Conservation (phyloP, 2,888 invertebrate species). For the Orchestes rusci region DNA sequence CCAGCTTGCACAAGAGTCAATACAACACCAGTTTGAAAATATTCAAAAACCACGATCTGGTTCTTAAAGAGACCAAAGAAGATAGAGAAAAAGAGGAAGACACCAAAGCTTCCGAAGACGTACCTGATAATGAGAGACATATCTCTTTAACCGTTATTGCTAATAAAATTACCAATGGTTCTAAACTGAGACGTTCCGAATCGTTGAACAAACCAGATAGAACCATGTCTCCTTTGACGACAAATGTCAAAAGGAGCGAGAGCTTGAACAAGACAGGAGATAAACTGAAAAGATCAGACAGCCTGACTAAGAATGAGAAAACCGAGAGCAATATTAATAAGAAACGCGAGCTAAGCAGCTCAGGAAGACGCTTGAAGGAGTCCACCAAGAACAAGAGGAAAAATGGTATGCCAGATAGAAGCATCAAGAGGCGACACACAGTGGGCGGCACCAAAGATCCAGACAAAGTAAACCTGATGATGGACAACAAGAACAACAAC, state of each 20-base stretch:
- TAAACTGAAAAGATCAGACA: constrained; percentile 53
- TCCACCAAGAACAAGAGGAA: constrained; percentile 63
- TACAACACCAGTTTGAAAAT: constrained; percentile 13
- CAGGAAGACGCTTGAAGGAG: constrained; percentile 44
- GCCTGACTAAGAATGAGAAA: constrained; percentile 65
- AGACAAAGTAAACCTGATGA: constrained; percentile 53
- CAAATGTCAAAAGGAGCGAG: constrained; percentile 51
- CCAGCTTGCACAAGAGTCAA: constrained; percentile 46
- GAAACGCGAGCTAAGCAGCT: constrained; percentile 51
- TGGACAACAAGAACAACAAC: constrained; percentile 48
- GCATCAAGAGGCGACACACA: constrained; percentile 84
- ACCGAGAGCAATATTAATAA: constrained; percentile 74
- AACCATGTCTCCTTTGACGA: constrained; percentile 39
- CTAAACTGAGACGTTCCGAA: constrained; percentile 54
- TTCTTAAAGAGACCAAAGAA: constrained; percentile 40
- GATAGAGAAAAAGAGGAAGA: constrained; percentile 44
- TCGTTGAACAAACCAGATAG: constrained; percentile 54
- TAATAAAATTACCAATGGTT: constrained; percentile 30
- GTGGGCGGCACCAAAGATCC: constrained; percentile 91
- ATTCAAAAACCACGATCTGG: constrained; percentile 20
- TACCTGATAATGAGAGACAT: constrained; percentile 41
- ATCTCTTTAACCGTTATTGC: constrained; percentile 31
- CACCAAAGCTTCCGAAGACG: constrained; percentile 36
- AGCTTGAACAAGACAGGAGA: constrained; percentile 51
- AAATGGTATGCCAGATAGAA: constrained; percentile 72